Conservation (phyloP, 2,888 invertebrate species). For the Ganaspis brasiliensis region DNA sequence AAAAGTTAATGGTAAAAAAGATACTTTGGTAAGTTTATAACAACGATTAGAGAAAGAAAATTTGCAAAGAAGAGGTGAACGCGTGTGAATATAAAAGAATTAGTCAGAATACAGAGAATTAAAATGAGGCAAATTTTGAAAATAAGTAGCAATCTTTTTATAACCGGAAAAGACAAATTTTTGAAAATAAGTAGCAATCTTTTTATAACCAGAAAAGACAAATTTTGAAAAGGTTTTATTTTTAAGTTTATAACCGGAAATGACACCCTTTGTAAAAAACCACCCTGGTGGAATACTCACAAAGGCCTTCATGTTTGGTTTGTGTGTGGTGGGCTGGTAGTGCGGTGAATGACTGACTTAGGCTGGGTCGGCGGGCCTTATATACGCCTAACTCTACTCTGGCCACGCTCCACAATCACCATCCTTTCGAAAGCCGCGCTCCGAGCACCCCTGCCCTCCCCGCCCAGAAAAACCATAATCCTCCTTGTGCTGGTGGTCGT, state of each 20-base stretch:
- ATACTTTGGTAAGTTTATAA: no score
- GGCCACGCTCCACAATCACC: constrained; percentile 80
- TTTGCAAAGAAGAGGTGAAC: not conserved
- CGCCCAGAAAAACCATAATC: constrained; percentile 78
- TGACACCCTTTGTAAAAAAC: constrained; percentile 52
- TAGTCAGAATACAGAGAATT: no score
- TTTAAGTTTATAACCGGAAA: no score
- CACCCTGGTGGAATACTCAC: constrained; percentile 75
- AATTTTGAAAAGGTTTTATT: not conserved
- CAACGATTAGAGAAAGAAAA: no score
- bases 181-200: no score
- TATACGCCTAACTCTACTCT: constrained; percentile 80
- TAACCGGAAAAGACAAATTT: no score
- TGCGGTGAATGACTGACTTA: constrained; percentile 81
- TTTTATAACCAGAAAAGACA: no score
- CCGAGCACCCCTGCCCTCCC: constrained; percentile 71
- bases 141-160: no score
- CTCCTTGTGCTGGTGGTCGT: constrained; percentile 64
- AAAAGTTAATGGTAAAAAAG: no score
- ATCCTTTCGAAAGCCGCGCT: constrained; percentile 80
- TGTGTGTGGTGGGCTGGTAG: constrained; percentile 80
- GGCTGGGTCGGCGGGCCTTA: constrained; percentile 79
- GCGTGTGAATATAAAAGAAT: no score
- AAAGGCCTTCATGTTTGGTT: constrained; percentile 81
- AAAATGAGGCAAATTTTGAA: no score